Percentiles rank a stretch among this genome's conserved stretches.
phyloP scores from a whole-genome alignment of 2,888 invertebrate genomes.

The Metalampra italica region DNA sequence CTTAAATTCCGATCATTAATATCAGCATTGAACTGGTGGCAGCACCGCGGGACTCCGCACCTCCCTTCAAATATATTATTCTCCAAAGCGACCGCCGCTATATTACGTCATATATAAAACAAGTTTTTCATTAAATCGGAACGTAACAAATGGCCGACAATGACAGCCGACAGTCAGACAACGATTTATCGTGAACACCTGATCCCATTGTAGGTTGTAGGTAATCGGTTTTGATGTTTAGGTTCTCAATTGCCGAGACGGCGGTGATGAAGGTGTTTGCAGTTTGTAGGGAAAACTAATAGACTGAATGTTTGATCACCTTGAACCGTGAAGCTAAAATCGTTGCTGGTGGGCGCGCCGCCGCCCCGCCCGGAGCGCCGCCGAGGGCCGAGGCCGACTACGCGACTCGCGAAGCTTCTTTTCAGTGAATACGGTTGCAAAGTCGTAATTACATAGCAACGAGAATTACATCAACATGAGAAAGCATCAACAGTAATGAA shows the following conservation, averaged over 20 bases:
- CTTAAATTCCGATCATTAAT: slow-evolving; percentile 68
- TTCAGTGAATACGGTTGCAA: no score
- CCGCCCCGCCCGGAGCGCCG: no score
- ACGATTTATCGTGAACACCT: slow-evolving; percentile 70
- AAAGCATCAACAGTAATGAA: no score
- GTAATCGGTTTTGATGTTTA: slow-evolving; percentile 60
- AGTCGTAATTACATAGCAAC: no score
- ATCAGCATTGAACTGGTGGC: slow-evolving; percentile 63
- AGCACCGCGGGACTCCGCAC: slow-evolving; percentile 60
- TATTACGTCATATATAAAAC: slow-evolving; percentile 57
- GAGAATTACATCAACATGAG: no score
- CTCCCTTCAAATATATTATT: slow-evolving; percentile 67
- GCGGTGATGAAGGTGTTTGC: not conserved
- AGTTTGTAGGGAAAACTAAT: not conserved
- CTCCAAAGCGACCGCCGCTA: slow-evolving; percentile 65
- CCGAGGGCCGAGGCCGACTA: no score
- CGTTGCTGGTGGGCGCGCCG: not conserved
- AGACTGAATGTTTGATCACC: not conserved
- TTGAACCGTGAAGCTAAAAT: not conserved
- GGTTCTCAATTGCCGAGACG: slow-evolving; percentile 3
- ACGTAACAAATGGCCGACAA: slow-evolving; percentile 67
- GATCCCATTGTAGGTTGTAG: slow-evolving; percentile 36
- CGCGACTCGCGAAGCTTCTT: no score
- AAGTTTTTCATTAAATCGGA: slow-evolving; percentile 61
- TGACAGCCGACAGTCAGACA: slow-evolving; percentile 47